Conservation (phyloP, 1,140 invertebrate genomes). For the Riptortus pedestris region DNA sequence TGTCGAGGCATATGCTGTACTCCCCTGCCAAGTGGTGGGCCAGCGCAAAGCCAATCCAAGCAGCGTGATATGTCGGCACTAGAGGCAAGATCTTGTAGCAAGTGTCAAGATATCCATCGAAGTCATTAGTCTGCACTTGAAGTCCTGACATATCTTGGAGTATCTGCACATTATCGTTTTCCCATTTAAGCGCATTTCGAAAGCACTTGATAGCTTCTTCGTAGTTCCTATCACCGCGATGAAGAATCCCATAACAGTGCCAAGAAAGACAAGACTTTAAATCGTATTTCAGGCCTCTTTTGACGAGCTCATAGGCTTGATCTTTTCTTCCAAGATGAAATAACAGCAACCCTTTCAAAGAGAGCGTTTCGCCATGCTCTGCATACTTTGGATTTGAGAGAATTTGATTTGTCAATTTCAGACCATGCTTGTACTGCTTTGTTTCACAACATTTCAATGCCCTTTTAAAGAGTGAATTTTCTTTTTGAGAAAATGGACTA, state of each 20-base stretch:
- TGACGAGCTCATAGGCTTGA: conserved; percentile 96
- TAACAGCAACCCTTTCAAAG: conserved; percentile 97
- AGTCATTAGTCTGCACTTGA: conserved; percentile 98
- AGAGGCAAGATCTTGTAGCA: conserved; percentile 42
- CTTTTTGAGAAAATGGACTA: conserved; percentile 98
- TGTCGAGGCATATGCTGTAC: conserved; percentile 91
- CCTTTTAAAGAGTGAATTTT: conserved; percentile 97
- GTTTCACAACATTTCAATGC: conserved; percentile 99
- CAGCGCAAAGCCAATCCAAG: conserved; percentile 74
- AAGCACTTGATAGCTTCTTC: conserved; percentile 99
- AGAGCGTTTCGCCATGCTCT: conserved; percentile 99
- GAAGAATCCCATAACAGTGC: conserved; percentile 96
- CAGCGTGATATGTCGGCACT: background rate
- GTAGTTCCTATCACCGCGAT: conserved; percentile 95
- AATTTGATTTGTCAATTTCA: conserved; percentile 99
- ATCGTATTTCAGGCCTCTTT: conserved; percentile 87
- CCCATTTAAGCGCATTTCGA: conserved; percentile 96
- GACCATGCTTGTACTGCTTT: conserved; percentile 99
- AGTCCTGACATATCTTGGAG: conserved; percentile 89
- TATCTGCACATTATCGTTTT: conserved; percentile 97
- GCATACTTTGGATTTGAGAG: conserved; percentile 90
- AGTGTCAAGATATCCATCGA: conserved; percentile 90
- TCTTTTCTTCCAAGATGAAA: conserved; percentile 95
- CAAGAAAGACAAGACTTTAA: conserved; percentile 98
- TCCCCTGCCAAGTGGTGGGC: conserved; percentile 93